These are phyloP conservation scores for Cydia fagiglandana DNA, from an alignment of 1,140 invertebrate species.

Conservation along the genomic window DNA sequence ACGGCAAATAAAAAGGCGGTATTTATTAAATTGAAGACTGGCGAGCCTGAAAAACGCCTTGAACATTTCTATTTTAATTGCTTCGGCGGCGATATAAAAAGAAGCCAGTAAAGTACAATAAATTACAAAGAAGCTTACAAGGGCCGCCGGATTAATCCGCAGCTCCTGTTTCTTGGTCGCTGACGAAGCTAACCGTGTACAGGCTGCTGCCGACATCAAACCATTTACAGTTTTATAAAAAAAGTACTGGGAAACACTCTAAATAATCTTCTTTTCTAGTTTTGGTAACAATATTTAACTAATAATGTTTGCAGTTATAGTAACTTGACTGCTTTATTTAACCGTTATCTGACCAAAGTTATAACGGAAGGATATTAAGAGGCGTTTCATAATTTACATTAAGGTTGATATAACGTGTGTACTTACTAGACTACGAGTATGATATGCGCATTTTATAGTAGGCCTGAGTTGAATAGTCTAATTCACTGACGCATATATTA, in stretches of 20 bases:
- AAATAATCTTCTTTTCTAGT: not conserved
- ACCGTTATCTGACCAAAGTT: not conserved
- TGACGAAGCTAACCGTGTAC: constrained; percentile 68
- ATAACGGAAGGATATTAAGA: not conserved
- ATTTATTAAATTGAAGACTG: not conserved
- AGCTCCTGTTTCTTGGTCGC: constrained; percentile 66
- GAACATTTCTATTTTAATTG: constrained; percentile 8
- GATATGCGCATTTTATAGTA: constrained; percentile 22
- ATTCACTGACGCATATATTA: constrained; percentile 51
- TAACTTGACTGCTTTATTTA: not conserved
- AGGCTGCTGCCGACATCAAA: constrained; percentile 49
- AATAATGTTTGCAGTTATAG: not conserved
- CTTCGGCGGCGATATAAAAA: not conserved
- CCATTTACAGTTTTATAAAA: not conserved
- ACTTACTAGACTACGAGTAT: constrained; percentile 12
- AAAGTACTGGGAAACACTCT: not conserved
- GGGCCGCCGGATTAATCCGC: constrained; percentile 63
- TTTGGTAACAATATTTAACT: not conserved
- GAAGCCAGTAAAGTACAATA: constrained; percentile 28
- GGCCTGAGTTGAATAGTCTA: constrained; percentile 49
- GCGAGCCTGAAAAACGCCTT: constrained; percentile 4
- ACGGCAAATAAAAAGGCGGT: not conserved
- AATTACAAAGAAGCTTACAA: constrained; percentile 48
- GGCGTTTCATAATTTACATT: not conserved
- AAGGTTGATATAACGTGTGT: not conserved